Percentiles rank a stretch among this genome's conserved stretches.
phyloP scores from a whole-genome alignment of 2,888 invertebrate species.

The Nebria salina region DNA sequence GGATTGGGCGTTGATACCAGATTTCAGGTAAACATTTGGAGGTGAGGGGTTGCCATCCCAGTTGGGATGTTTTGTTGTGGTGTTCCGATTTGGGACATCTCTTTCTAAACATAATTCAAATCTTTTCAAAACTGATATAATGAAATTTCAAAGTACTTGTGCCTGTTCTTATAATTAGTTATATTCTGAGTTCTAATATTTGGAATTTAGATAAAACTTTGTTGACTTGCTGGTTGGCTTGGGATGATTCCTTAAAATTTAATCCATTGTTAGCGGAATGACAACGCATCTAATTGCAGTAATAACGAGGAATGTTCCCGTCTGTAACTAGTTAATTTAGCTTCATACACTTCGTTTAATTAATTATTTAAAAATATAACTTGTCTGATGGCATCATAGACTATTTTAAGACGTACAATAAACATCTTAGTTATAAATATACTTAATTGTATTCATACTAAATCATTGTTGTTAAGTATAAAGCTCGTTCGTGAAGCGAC shows the following conservation, averaged over 20 bases:
- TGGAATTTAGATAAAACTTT: not conserved
- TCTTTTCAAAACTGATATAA: no score
- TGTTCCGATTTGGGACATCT: no score
- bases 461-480: not conserved
- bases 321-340: conserved; percentile 38
- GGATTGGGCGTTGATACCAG: no score
- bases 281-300: conserved; percentile 41
- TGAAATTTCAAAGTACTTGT: no score
- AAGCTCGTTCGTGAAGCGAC: not conserved
- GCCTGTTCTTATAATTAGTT: no score
- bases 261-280: conserved; percentile 20
- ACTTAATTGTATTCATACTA: not conserved
- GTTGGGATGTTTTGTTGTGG: no score
- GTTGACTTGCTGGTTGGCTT: not conserved
- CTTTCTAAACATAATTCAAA: no score
- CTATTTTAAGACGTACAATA: not conserved
- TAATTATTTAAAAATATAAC: conserved; percentile 32
- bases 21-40: no score
- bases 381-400: conserved; percentile 25
- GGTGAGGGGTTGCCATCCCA: no score
- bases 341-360: conserved; percentile 28
- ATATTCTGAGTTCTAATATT: not conserved
- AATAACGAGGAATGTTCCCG: conserved; percentile 39
- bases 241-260: not conserved
- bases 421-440: not conserved